These are phyloP conservation scores for Acholoe squamosa DNA, from an alignment of 2,888 invertebrate genomes.

Conservation along the genomic window DNA sequence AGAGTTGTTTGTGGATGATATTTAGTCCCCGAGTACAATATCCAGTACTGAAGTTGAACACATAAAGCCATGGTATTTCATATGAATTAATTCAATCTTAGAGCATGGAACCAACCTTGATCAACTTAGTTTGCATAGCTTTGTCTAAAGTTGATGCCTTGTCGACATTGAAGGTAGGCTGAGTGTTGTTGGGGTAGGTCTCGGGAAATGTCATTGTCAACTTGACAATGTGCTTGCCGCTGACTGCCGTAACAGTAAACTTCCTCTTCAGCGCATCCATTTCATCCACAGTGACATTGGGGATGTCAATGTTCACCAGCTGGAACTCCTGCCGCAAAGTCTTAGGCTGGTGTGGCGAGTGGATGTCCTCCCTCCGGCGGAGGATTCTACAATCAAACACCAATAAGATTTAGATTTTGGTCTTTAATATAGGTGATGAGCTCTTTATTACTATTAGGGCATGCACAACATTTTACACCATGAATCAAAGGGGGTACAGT, in stretches of 20 bases:
- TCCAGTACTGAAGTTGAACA: too few species aligned
- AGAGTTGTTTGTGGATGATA: too few species aligned
- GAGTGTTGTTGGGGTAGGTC: conserved; percentile 89
- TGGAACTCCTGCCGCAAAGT: conserved; percentile 90
- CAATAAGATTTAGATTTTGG: too few species aligned
- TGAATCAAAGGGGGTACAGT: too few species aligned
- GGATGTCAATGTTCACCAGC: conserved; percentile 89
- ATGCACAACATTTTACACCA: too few species aligned
- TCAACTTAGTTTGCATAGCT: conserved; percentile 88
- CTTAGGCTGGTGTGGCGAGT: conserved; percentile 82
- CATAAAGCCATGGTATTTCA: too few species aligned
- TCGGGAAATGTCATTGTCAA: conserved; percentile 88
- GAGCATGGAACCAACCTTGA: conserved; percentile 86
- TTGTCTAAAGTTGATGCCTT: conserved; percentile 89
- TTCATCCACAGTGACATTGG: conserved; percentile 87
- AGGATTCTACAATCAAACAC: neutral
- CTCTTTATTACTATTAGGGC: too few species aligned
- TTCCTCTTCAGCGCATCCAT: conserved; percentile 86
- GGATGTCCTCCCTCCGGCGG: conserved; percentile 35
- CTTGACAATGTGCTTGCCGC: conserved; percentile 76
- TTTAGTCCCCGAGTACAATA: too few species aligned
- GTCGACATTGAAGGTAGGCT: conserved; percentile 87
- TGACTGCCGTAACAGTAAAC: conserved; percentile 86
- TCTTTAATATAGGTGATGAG: too few species aligned
- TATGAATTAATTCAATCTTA: too few species aligned